Conservation (phyloP, 53 echinoderm and acorn worm species). For the Mesocentrotus franciscanus region DNA sequence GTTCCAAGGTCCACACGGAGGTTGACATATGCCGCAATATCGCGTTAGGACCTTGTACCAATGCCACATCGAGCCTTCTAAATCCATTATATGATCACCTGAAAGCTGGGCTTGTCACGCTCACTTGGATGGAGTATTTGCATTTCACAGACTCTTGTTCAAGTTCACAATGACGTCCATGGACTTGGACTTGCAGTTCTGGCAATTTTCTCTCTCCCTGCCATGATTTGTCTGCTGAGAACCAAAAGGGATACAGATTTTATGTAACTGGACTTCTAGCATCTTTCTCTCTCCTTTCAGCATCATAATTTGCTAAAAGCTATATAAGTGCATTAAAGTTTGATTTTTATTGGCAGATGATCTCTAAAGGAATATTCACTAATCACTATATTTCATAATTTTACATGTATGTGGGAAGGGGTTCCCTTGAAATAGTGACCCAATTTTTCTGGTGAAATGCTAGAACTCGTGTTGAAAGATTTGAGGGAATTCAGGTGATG, state of each 20-base stretch:
- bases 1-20: not conserved
- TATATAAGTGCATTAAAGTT: no score
- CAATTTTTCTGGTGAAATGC: not conserved
- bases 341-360: no score
- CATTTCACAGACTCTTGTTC: not conserved
- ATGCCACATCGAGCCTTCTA: not conserved
- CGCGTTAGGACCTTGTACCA: conserved; percentile 7
- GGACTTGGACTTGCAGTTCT: not conserved
- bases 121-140: not conserved
- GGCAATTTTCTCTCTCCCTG: not conserved
- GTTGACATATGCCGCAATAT: not conserved
- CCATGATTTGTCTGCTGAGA: no score
- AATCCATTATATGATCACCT: conserved; percentile 19
- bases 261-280: no score
- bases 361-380: no score
- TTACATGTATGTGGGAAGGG: no score
- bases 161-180: not conserved
- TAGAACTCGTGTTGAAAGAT: not conserved
- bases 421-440: no score
- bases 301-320: no score
- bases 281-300: no score
- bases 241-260: no score
- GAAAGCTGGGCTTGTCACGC: conserved; percentile 33
- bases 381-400: no score
- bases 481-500: not conserved